Evolutionary conservation across 35 echinoderm and acorn worm genomes (phyloP).

Genomic region (Eucidaris tribuloides): DNA sequence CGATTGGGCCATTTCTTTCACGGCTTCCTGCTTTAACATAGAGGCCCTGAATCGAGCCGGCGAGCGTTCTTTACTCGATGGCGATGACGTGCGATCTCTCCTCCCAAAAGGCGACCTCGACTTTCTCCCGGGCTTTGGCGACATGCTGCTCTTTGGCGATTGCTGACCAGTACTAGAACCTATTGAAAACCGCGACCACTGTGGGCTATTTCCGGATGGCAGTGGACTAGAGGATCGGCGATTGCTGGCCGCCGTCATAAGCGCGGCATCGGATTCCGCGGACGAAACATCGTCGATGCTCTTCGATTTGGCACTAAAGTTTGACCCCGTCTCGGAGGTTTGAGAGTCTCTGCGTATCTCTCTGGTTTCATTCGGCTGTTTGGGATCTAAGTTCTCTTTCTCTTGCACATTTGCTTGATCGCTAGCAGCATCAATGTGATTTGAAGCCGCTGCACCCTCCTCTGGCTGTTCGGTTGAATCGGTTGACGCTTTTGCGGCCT

Average conservation of each 20-base stretch:
- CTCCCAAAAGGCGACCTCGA: slow-evolving; percentile 49
- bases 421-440: not conserved
- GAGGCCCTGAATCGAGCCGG: slow-evolving; percentile 57
- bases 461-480: too few relatives aligned
- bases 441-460: not conserved
- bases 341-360: not conserved
- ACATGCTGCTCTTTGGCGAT: slow-evolving; percentile 86
- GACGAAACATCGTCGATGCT: not conserved
- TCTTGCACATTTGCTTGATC: not conserved
- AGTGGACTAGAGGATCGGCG: not conserved
- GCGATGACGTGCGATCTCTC: slow-evolving; percentile 85
- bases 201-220: slow-evolving; percentile 36
- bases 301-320: not conserved
- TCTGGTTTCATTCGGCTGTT: not conserved
- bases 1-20: slow-evolving; percentile 63
- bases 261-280: not conserved
- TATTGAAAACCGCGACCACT: slow-evolving; percentile 79
- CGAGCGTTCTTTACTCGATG: slow-evolving; percentile 80
- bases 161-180: slow-evolving; percentile 64
- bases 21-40: slow-evolving; percentile 35
- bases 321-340: not conserved
- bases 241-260: slow-evolving; percentile 20
- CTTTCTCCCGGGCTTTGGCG: slow-evolving; percentile 69
- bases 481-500: not conserved
- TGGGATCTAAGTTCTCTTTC: slow-evolving; percentile 17